Conservation (phyloP, 2,888 invertebrate genomes). For the Ophion obscuratus region DNA sequence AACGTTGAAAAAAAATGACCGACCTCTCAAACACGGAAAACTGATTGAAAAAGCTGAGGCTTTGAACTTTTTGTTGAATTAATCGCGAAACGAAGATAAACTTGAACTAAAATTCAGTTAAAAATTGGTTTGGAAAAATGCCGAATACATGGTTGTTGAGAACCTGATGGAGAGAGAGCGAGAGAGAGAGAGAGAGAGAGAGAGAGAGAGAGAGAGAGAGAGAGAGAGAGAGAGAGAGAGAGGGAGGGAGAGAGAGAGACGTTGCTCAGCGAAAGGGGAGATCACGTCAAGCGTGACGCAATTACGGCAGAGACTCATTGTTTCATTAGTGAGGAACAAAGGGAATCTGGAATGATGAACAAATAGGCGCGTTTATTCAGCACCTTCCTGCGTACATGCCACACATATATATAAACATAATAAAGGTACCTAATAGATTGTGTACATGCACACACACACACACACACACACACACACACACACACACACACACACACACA, state of each 20-base stretch:
- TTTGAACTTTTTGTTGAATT: no score
- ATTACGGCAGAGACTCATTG: constrained; percentile 84
- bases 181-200: no score
- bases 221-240: constrained; percentile 13
- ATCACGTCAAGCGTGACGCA: constrained; percentile 68
- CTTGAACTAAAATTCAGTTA: no score
- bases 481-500: no score
- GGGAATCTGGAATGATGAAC: constrained; percentile 84
- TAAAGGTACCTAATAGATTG: neutral
- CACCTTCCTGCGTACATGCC: constrained; percentile 69
- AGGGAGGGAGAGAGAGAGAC: constrained; percentile 21
- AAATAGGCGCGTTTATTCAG: constrained; percentile 83
- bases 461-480: no score
- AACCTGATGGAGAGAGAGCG: no score
- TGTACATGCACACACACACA: neutral
- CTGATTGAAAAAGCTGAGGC: no score
- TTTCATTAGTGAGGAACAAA: constrained; percentile 84
- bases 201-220: constrained; percentile 6
- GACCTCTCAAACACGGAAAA: no score
- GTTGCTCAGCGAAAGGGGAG: constrained; percentile 54
- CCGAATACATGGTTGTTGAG: no score
- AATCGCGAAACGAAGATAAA: no score
- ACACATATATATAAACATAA: neutral
- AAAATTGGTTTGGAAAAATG: no score
- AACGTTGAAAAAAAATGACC: neutral